These are phyloP conservation scores for Orius insidiosus DNA, from an alignment of 1,140 invertebrate genomes.

Conservation along the genomic window DNA sequence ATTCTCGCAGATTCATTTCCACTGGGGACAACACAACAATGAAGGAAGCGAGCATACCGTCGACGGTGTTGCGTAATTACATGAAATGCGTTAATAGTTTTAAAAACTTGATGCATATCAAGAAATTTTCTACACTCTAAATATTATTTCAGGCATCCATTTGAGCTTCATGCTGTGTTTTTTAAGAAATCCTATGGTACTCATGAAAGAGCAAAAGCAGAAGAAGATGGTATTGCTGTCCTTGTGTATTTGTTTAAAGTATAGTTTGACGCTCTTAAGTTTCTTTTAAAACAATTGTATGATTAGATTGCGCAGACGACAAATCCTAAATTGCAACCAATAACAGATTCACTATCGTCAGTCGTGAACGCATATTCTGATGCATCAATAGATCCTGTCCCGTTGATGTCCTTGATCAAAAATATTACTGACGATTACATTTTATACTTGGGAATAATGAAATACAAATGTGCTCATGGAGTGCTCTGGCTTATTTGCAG, in stretches of 20 bases:
- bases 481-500: background rate
- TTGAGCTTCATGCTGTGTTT: conserved; percentile 4
- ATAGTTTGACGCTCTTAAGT: background rate
- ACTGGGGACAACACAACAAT: conserved; percentile 52
- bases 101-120: no score
- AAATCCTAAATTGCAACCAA: background rate
- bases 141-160: background rate
- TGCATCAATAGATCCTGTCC: background rate
- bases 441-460: conserved; percentile 6
- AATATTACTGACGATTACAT: conserved; percentile 6
- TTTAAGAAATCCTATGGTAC: conserved; percentile 2
- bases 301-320: background rate
- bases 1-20: conserved; percentile 60
- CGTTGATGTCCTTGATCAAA: background rate
- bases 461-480: conserved; percentile 7
- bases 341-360: background rate
- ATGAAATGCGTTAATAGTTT: no score
- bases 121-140: background rate
- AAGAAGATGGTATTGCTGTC: conserved; percentile 4
- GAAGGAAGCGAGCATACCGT: conserved; percentile 53
- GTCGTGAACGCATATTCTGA: background rate
- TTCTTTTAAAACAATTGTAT: background rate
- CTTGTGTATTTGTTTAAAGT: conserved; percentile 7
- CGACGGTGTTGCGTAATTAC: no score
- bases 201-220: conserved; percentile 3